Base-by-base conservation (phyloP, 2,797 vertebrate genomes). In the Psittacula echo region DNA sequence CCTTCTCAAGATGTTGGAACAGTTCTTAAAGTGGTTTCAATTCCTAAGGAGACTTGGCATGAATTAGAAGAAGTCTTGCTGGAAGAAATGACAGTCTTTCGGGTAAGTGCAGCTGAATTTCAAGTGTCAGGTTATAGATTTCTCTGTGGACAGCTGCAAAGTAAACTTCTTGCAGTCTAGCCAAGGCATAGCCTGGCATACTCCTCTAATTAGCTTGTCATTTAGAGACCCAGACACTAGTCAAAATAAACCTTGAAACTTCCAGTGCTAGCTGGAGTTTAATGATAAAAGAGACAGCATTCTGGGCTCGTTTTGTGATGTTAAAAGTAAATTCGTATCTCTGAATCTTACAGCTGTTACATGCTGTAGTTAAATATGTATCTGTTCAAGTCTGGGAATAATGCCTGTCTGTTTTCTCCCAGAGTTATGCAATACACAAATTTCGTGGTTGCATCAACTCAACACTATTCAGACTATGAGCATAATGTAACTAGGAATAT, bases 81-180 rank as follows among this genome's bases (percentile, higher is more conserved):
- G 95, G 99, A 99, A 97, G 99, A 99, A 98, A 99, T 99, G 98
- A 98, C 99, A 67, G 99, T 99, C 73, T 99, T 99, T 97, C 98
- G 98, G 98, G 99, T 99, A 98, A 94, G 98, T 97, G 89, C 39
- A 4, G 95, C 95, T 97, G 94, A 96, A 96, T 96, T 97, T 97
- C 94, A 97, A 96, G 90, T 94, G 95, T 98, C 94, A 89, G 71
- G 94, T 93, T 94, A 66, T 91, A 70, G 80, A 77, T 92, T 95
- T 94, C 74, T 85, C 94, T 66, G 58, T 90, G 93, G 96, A 97
- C 96, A 97, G 94, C 97, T 97, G 94, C 93, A 89, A 89, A 71
- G 73, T 85, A 72, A 92, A 82, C 65, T 86, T 67, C 58, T 95
- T 90, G 79, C 50, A 88, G 64, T 89, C 60, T 81, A 70, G 85